A percentile compares a stretch with the other conserved stretches of the same genome.
These are phyloP conservation scores for Thrips palmi DNA, from an alignment of 1,140 invertebrate species.

Conservation along the genomic window DNA sequence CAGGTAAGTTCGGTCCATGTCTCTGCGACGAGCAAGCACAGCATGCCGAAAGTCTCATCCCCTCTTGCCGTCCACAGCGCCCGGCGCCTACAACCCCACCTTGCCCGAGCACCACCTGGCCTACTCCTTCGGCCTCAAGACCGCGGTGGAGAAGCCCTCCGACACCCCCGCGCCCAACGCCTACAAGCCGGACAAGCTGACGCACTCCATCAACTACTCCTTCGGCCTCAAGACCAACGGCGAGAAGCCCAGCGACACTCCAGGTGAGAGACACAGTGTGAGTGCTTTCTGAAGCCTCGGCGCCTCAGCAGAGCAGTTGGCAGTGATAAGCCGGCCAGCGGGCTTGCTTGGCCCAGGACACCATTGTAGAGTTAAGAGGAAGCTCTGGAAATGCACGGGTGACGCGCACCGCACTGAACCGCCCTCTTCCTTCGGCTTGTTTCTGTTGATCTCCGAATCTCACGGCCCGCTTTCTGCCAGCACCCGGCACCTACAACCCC, in stretches of 20 bases:
- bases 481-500: slow-evolving; percentile 4
- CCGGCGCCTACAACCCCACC: too few relatives aligned
- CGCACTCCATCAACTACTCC: slow-evolving; percentile 44
- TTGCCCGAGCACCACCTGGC: too few relatives aligned
- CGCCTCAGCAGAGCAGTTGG: too few relatives aligned
- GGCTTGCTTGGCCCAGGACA: too few relatives aligned
- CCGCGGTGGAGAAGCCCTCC: slow-evolving; percentile 24
- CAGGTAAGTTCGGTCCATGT: too few relatives aligned
- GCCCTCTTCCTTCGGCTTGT: slow-evolving; percentile 31
- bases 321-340: too few relatives aligned
- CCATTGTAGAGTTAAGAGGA: slow-evolving; percentile 16
- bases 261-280: slow-evolving; percentile 27
- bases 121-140: slow-evolving; percentile 45
- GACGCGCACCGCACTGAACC: slow-evolving; percentile 22
- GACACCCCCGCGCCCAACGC: slow-evolving; percentile 34
- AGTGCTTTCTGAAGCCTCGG: too few relatives aligned
- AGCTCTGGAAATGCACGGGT: background rate
- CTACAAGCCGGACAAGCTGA: slow-evolving; percentile 31
- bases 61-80: too few relatives aligned
- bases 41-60: too few relatives aligned
- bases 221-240: slow-evolving; percentile 36
- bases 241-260: slow-evolving; percentile 22
- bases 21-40: too few relatives aligned
- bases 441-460: too few relatives aligned
- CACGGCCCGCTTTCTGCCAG: too few relatives aligned